Conservation (phyloP, 1,140 invertebrate genomes). For the Rhopalosiphum maidis region DNA sequence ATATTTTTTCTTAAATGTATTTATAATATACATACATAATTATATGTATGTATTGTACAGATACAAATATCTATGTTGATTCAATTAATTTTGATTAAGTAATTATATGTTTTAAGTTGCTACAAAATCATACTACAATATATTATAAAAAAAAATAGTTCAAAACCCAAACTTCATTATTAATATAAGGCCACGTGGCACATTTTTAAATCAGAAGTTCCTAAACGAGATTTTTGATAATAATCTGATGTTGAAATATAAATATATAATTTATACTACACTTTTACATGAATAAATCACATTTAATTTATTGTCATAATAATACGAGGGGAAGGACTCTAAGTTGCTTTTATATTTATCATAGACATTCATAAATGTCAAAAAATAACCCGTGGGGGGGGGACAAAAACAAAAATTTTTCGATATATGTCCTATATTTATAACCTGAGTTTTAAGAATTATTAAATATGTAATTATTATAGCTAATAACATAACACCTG, state of each 20-base stretch:
- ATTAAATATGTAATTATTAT: neutral
- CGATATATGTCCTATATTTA: neutral
- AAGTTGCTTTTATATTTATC: neutral
- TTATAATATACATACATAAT: neutral
- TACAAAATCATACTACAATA: neutral
- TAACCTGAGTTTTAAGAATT: neutral
- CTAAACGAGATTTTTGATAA: neutral
- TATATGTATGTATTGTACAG: no score
- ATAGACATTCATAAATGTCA: neutral
- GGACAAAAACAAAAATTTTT: neutral
- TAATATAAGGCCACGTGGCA: neutral
- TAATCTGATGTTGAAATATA: neutral
- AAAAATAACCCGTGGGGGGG: no score
- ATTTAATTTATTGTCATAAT: neutral
- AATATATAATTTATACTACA: neutral
- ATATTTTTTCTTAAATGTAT: neutral
- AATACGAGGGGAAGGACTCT: neutral
- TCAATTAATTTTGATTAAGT: neutral
- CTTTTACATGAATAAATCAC: constrained; percentile 2
- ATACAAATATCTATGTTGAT: neutral
- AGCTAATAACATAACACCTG: neutral
- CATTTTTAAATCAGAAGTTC: neutral
- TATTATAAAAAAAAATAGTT: neutral
- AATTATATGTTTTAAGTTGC: no score
- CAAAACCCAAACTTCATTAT: neutral